These are phyloP conservation scores for Sphaeramia orbicularis DNA, from an alignment of 2,797 vertebrate genomes.

Conservation along the genomic window DNA sequence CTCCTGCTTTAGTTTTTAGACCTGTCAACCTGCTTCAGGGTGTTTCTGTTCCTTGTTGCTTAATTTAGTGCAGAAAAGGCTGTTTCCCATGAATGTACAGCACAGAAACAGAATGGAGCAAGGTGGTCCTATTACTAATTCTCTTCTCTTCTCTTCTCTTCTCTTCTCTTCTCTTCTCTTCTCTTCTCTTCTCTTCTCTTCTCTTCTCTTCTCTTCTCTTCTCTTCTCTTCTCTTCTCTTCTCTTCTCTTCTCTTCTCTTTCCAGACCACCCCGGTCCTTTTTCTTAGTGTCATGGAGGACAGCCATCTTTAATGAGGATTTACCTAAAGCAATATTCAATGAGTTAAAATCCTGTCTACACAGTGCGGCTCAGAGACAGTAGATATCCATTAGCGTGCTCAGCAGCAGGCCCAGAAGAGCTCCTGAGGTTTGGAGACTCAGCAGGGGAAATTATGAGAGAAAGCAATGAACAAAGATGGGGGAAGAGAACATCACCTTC, in stretches of 20 bases:
- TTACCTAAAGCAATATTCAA: slow-evolving; percentile 63
- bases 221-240: too few relatives aligned
- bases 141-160: not conserved
- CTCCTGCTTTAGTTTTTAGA: not conserved
- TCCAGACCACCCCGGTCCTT: slow-evolving; percentile 10
- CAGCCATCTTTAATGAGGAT: slow-evolving; percentile 60
- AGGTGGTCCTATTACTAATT: slow-evolving; percentile 14
- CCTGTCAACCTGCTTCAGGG: not conserved
- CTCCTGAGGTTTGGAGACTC: slow-evolving; percentile 54
- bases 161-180: too few relatives aligned
- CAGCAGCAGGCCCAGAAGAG: slow-evolving; percentile 43
- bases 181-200: too few relatives aligned
- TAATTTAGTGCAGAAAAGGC: slow-evolving; percentile 11
- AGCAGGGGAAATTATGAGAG: slow-evolving; percentile 46
- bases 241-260: not conserved
- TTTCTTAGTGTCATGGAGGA: slow-evolving; percentile 41
- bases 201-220: too few relatives aligned
- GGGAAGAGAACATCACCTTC: slow-evolving; percentile 58
- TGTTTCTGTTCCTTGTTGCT: slow-evolving; percentile 5
- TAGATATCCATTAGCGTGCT: slow-evolving; percentile 65
- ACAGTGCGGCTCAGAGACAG: slow-evolving; percentile 50
- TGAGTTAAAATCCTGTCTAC: slow-evolving; percentile 60
- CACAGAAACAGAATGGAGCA: slow-evolving; percentile 13
- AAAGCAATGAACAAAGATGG: slow-evolving; percentile 43
- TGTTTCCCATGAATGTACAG: slow-evolving; percentile 18